Evolutionary conservation across 2,888 invertebrate genomes (phyloP), one percentile per base, ranked within the genome.

Genomic region (Sphaeridia pumilis): DNA sequence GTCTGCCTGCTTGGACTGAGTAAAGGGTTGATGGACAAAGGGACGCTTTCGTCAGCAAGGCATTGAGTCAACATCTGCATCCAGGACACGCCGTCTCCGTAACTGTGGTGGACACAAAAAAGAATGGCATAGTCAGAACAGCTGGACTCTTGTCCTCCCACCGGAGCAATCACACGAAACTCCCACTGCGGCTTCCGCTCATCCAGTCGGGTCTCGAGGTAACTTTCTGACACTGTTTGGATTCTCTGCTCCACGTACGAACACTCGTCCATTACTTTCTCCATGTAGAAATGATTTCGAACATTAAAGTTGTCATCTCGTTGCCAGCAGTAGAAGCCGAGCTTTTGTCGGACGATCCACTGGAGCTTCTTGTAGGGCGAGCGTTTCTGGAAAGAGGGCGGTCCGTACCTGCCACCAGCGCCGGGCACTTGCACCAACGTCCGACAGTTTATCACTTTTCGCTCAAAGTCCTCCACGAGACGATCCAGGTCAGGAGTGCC

Each of bases 31-130:
- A 61, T 47, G 1, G 61, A 55, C 2, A 57, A 45, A 24, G 49
- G 49, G n/a, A 58, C 54, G 22, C 54, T 49, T 24, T 61, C 44
- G 36, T 61, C 61, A 3, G 61, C 59, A 20, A 61, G 55, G 10
- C 58, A 58, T 44, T 56, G 54, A 12, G 55, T 50, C 21, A 61
- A 55, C 61, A 61, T 61, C 53, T 61, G 59, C 12, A 61, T 48
- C 61, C 61, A 61, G 12, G 55, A 55, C 17, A 57, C 46, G 1
- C 54, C 61, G 51, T 61, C 61, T 10, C 61, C 61, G 31, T 61
- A 61, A 2, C 58, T 55, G 46, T 61, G 61, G 38, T 61, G 61
- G 17, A 61, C 56, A 42, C 57, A 55, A 42, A 61, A 49, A 25
- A 49, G 27, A 2, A 49, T 24, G 10, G 49, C 48, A 14, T 49